phyloP scores from a whole-genome alignment of 2,113 vertebrate genomes.

The Coregonus clupeaformis region DNA sequence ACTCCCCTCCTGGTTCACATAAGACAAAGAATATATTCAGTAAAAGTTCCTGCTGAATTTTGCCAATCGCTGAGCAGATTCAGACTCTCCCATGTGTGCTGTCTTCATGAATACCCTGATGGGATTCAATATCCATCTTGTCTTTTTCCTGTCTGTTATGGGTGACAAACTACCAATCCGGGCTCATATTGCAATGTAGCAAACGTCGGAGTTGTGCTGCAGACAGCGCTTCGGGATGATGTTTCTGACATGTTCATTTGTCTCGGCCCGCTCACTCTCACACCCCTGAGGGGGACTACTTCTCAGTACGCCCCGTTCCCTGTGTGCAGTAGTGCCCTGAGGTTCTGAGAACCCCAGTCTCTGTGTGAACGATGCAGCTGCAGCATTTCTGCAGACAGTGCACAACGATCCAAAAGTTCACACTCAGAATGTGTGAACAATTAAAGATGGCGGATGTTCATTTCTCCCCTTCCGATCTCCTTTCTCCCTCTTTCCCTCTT shows the following conservation, averaged over 20 bases:
- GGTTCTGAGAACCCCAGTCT: background rate
- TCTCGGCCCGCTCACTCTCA: too few relatives aligned
- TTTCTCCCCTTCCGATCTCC: background rate
- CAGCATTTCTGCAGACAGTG: background rate
- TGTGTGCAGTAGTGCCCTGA: too few relatives aligned
- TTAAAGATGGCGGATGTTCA: background rate
- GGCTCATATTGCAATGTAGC: background rate
- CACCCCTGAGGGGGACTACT: background rate
- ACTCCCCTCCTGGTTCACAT: conserved; percentile 3
- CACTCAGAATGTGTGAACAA: conserved; percentile 2
- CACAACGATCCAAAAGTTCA: background rate
- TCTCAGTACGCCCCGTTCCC: background rate
- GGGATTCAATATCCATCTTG: background rate
- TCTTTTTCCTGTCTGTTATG: background rate
- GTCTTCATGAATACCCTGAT: conserved; percentile 31
- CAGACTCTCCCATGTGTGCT: background rate
- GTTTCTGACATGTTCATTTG: too few relatives aligned
- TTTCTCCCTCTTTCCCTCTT: background rate
- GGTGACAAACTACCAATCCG: background rate
- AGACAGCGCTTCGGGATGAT: background rate
- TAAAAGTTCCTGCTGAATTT: conserved; percentile 24
- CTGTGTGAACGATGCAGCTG: background rate
- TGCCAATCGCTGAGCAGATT: conserved; percentile 9
- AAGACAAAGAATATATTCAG: conserved; percentile 23
- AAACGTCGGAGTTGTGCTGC: background rate